phyloP scores from a whole-genome alignment of 2,888 invertebrate species.

The Amblyteles armatorius region DNA sequence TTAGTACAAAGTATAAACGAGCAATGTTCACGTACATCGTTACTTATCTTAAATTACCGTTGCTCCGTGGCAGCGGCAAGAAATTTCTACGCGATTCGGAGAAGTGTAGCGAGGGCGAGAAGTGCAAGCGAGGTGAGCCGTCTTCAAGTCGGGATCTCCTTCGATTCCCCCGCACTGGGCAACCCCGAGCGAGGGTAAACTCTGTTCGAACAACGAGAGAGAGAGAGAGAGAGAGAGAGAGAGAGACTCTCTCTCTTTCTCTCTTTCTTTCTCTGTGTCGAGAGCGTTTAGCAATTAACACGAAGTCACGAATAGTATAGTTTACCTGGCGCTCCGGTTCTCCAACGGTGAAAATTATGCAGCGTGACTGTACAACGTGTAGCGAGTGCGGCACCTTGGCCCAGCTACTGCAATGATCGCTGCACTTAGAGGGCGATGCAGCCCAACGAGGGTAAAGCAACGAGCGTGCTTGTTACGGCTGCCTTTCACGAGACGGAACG shows the following conservation, averaged over 20 bases:
- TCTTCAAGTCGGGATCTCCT: slow-evolving; percentile 49
- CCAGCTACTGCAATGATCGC: slow-evolving; percentile 7
- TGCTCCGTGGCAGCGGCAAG: slow-evolving; percentile 32
- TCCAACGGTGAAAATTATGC: slow-evolving; percentile 45
- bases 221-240: too few relatives aligned
- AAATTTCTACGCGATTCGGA: slow-evolving; percentile 43
- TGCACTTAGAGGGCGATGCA: slow-evolving; percentile 5
- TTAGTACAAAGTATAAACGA: slow-evolving; percentile 65
- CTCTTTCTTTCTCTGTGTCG: slow-evolving; percentile 37
- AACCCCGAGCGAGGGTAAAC: slow-evolving; percentile 37
- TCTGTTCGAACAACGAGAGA: slow-evolving; percentile 46
- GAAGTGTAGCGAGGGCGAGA: slow-evolving; percentile 6
- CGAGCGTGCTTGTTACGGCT: neutral
- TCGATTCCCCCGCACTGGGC: slow-evolving; percentile 48
- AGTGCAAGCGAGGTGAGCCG: slow-evolving; percentile 31
- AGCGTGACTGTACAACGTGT: slow-evolving; percentile 25
- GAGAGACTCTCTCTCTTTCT: slow-evolving; percentile 2
- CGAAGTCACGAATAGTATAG: slow-evolving; percentile 66
- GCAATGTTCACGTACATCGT: slow-evolving; percentile 65
- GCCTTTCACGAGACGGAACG: neutral
- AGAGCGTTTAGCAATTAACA: slow-evolving; percentile 69
- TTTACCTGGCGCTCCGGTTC: slow-evolving; percentile 36
- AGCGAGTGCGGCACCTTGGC: neutral
- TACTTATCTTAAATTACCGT: slow-evolving; percentile 61
- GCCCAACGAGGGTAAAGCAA: neutral